A percentile compares a stretch with the other conserved stretches of the same genome.
Evolutionary conservation across 1,140 invertebrate species (phyloP).

Genomic region (Anoplolepis gracilipes): DNA sequence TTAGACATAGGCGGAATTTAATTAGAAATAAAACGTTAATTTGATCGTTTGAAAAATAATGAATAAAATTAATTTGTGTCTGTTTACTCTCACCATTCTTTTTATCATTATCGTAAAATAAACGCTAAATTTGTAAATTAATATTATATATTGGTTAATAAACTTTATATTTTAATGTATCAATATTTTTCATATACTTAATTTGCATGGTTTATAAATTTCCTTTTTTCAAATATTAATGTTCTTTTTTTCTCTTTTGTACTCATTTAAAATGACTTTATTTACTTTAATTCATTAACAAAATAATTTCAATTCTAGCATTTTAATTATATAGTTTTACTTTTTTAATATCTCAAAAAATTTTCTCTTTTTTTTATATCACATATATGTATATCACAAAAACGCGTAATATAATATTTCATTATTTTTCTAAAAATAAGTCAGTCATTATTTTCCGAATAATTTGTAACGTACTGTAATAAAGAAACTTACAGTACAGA

Average conservation of each 20-base stretch:
- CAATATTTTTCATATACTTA: no score
- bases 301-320: background rate
- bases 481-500: conserved; percentile 1
- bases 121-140: conserved; percentile 1
- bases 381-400: background rate
- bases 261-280: background rate
- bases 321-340: no score
- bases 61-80: conserved; percentile 12
- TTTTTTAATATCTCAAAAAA: background rate
- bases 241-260: background rate
- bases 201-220: background rate
- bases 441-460: background rate
- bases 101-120: background rate
- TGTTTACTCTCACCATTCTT: background rate
- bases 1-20: background rate
- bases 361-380: background rate
- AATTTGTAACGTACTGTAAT: background rate
- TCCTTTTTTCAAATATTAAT: conserved; percentile 7
- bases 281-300: background rate
- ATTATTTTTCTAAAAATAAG: conserved; percentile 16
- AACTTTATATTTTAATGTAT: background rate
- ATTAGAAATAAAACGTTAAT: background rate
- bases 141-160: background rate
- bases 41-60: conserved; percentile 14
- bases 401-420: background rate